Evolutionary conservation across 2,797 vertebrate species (phyloP).

Genomic region (Myripristis murdjan): DNA sequence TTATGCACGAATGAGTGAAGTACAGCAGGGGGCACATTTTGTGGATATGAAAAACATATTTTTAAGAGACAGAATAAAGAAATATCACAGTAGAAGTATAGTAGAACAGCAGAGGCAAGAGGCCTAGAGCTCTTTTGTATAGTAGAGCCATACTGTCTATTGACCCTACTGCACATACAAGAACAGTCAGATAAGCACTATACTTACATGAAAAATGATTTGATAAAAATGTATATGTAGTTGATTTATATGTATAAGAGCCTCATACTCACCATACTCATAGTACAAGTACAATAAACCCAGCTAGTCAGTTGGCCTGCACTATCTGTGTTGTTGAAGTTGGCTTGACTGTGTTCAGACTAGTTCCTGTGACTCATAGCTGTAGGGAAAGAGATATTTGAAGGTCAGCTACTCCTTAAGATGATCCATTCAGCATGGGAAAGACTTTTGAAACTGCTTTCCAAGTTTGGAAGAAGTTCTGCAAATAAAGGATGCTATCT

Average conservation of each 20-base stretch:
- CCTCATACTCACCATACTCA: no score
- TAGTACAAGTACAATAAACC: neutral
- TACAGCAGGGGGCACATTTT: neutral
- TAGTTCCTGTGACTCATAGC: conserved; percentile 15
- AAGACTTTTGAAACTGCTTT: neutral
- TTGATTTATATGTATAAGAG: no score
- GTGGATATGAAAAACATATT: neutral
- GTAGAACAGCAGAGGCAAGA: no score
- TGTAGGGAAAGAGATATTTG: neutral
- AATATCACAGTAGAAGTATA: no score
- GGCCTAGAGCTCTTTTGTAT: no score
- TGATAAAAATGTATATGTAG: no score
- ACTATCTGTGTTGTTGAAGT: neutral
- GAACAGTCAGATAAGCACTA: no score
- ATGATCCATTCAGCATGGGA: neutral
- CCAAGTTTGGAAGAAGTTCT: neutral
- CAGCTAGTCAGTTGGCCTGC: neutral
- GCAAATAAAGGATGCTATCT: no score
- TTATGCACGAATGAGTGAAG: conserved; percentile 4
- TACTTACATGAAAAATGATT: no score
- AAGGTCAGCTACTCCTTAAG: neutral
- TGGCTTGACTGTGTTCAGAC: neutral
- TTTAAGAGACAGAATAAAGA: conserved; percentile 10
- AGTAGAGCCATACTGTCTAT: no score
- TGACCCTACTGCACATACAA: no score